phyloP scores from a whole-genome alignment of 1,140 invertebrate species.

The Diorhabda elongata region DNA sequence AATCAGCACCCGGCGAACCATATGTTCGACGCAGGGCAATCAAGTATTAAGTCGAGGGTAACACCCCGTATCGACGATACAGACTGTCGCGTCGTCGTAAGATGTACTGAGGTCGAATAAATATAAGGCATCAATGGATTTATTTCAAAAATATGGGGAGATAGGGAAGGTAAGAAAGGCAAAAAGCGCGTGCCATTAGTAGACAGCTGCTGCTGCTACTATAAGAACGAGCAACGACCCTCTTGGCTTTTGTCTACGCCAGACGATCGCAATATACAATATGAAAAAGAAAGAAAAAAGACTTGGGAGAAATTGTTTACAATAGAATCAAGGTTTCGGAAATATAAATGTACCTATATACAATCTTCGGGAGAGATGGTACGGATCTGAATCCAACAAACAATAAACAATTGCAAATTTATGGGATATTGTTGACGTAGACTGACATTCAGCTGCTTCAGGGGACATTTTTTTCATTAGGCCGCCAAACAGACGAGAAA shows the following conservation, averaged over 20 bases:
- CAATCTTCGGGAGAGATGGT: background rate
- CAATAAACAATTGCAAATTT: constrained; percentile 13
- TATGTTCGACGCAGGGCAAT: constrained; percentile 13
- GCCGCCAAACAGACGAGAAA: background rate
- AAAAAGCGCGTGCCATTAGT: constrained; percentile 14
- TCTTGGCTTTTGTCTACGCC: constrained; percentile 12
- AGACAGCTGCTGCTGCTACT: constrained; percentile 6
- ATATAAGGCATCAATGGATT: constrained; percentile 10
- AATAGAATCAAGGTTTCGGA: background rate
- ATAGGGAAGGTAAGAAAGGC: constrained; percentile 3
- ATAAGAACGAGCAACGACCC: constrained; percentile 6
- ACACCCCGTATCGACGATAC: constrained; percentile 11
- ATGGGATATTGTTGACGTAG: constrained; percentile 7
- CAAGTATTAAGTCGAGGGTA: constrained; percentile 11
- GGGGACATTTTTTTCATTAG: background rate
- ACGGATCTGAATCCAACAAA: constrained; percentile 5
- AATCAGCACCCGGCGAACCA: background rate
- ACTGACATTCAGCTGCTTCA: background rate
- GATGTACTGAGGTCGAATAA: constrained; percentile 7
- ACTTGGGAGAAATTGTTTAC: constrained; percentile 7
- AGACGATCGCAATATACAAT: constrained; percentile 13
- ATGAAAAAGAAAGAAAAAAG: constrained; percentile 10
- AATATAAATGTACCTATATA: constrained; percentile 1
- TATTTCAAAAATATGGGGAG: constrained; percentile 3
- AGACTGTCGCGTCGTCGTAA: background rate